These are phyloP conservation scores for Melitaea athalia DNA, from an alignment of 2,888 invertebrate genomes.

Conservation along the genomic window DNA sequence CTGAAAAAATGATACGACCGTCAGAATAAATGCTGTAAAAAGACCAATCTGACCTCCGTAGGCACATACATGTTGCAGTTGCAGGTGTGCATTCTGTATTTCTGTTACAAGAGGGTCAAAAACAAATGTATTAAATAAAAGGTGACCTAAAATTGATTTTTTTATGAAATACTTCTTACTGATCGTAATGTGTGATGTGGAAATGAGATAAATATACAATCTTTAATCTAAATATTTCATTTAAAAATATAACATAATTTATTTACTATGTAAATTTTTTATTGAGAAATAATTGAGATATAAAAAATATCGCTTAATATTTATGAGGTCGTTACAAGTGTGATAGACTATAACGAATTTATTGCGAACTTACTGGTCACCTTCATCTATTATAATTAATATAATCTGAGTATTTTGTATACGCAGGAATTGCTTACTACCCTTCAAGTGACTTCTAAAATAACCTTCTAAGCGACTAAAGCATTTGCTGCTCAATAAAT, in stretches of 20 bases:
- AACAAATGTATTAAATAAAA: not conserved
- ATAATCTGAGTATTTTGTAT: not conserved
- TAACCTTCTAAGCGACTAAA: conserved; percentile 4
- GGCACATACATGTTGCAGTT: conserved; percentile 3
- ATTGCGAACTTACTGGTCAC: not conserved
- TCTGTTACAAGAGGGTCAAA: not conserved
- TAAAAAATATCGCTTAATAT: not conserved
- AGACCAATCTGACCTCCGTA: conserved; percentile 16
- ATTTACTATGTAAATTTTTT: not conserved
- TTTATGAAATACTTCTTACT: no score
- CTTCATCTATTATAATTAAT: conserved; percentile 3
- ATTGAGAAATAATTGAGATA: not conserved
- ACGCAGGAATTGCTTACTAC: not conserved
- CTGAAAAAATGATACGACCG: conserved; percentile 41
- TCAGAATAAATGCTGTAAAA: conserved; percentile 37
- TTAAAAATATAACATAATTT: no score
- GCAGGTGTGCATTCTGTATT: not conserved
- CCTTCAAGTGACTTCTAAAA: conserved; percentile 10
- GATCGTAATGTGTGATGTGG: no score
- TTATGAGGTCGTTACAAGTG: not conserved
- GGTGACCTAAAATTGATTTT: no score
- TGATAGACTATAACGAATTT: not conserved
- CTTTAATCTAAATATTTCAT: no score
- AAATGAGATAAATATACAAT: no score
- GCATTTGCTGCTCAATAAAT: not conserved